Conservation (phyloP, 2,113 vertebrate genomes). For the Sitta europaea region DNA sequence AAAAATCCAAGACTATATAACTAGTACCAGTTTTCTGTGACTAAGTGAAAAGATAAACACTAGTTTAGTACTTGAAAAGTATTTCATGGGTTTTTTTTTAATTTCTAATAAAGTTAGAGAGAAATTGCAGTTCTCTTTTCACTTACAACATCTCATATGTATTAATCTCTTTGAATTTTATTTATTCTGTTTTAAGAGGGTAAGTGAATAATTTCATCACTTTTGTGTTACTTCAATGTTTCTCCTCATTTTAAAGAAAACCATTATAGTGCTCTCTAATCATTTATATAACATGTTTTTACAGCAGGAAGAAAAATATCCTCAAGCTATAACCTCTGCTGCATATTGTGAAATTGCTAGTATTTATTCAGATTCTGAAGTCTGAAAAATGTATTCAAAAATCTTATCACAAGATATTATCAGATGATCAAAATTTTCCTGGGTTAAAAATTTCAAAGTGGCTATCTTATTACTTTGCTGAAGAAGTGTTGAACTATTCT, state of each 20-base stretch:
- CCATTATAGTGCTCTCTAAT: constrained; percentile 29
- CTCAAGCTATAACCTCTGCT: constrained; percentile 62
- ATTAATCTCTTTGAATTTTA: constrained; percentile 46
- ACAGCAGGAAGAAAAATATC: constrained; percentile 37
- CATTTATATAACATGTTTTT: constrained; percentile 40
- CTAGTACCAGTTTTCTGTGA: background rate
- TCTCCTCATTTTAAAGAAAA: constrained; percentile 52
- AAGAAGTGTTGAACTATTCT: background rate
- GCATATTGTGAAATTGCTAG: constrained; percentile 48
- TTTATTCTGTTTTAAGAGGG: constrained; percentile 23
- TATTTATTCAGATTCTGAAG: constrained; percentile 51
- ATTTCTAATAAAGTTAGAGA: constrained; percentile 39
- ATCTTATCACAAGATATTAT: constrained; percentile 14
- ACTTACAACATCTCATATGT: background rate
- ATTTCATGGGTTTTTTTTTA: background rate
- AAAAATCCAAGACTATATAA: background rate
- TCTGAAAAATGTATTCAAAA: constrained; percentile 54
- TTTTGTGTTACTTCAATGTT: constrained; percentile 56
- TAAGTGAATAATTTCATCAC: constrained; percentile 47
- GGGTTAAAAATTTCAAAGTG: constrained; percentile 5
- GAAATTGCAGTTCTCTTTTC: background rate
- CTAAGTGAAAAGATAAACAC: constrained; percentile 41
- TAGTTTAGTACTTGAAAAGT: constrained; percentile 43
- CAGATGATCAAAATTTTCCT: constrained; percentile 23
- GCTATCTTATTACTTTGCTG: background rate